Conservation (phyloP, 1,140 invertebrate species). For the Heliothis virescens region DNA sequence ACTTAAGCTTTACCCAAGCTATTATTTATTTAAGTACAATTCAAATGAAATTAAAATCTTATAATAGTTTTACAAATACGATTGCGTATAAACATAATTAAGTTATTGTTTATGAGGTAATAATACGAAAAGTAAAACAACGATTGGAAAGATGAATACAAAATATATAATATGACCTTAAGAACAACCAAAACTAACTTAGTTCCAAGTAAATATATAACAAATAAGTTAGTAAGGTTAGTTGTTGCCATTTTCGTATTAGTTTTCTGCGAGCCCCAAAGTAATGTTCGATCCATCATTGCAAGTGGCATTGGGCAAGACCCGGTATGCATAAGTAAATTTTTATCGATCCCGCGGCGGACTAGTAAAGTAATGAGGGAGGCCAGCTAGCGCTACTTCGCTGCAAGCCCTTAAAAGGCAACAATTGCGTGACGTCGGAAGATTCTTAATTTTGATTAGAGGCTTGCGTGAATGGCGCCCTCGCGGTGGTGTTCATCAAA, state of each 20-base stretch:
- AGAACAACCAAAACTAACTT: not conserved
- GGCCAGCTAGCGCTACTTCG: slow-evolving; percentile 36
- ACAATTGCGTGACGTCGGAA: slow-evolving; percentile 70
- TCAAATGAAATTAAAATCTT: too few species aligned
- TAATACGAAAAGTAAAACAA: too few species aligned
- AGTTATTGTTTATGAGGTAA: too few species aligned
- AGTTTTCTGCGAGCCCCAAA: slow-evolving; percentile 8
- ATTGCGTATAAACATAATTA: too few species aligned
- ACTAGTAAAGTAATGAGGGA: slow-evolving; percentile 51
- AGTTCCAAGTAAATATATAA: not conserved
- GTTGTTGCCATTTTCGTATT: slow-evolving; percentile 14
- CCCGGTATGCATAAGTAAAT: slow-evolving; percentile 72
- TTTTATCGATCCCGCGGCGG: slow-evolving; percentile 67
- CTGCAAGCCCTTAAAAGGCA: slow-evolving; percentile 55
- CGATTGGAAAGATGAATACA: too few species aligned
- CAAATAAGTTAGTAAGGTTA: not conserved
- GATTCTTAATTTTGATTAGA: slow-evolving; percentile 77
- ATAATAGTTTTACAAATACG: too few species aligned
- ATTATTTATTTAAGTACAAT: too few species aligned
- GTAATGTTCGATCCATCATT: slow-evolving; percentile 58
- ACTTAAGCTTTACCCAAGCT: too few species aligned
- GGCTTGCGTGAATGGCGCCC: slow-evolving; percentile 68
- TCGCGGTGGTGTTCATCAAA: slow-evolving; percentile 69
- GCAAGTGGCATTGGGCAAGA: slow-evolving; percentile 57
- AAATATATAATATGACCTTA: not conserved